Percentiles rank a stretch among this genome's conserved stretches.
These are phyloP conservation scores for Napeogenes inachia DNA, from an alignment of 2,888 invertebrate species.

Conservation along the genomic window DNA sequence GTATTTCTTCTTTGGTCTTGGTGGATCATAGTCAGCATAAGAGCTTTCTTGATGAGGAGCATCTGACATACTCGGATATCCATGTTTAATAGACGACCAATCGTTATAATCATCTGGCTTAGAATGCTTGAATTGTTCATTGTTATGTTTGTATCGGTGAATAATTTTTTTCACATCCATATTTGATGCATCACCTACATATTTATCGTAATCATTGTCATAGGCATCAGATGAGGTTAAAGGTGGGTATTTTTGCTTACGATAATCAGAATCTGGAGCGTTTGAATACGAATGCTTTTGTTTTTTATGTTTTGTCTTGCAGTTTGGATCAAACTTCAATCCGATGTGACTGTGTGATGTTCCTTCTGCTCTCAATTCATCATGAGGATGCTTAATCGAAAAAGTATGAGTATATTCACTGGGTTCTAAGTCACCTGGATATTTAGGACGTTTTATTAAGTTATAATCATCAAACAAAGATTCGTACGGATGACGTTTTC, in stretches of 20 bases:
- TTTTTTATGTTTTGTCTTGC: slow-evolving; percentile 62
- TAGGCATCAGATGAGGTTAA: slow-evolving; percentile 44
- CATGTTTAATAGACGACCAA: slow-evolving; percentile 41
- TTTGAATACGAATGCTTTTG: slow-evolving; percentile 50
- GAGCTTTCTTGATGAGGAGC: slow-evolving; percentile 46
- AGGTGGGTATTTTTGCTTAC: slow-evolving; percentile 50
- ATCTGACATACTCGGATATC: slow-evolving; percentile 52
- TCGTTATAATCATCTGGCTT: slow-evolving; percentile 48
- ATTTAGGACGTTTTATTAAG: slow-evolving; percentile 50
- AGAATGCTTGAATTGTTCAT: slow-evolving; percentile 42
- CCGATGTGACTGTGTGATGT: slow-evolving; percentile 60
- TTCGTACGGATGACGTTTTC: slow-evolving; percentile 49
- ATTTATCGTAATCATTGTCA: slow-evolving; percentile 57
- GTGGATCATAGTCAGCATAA: slow-evolving; percentile 51
- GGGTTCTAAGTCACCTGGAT: slow-evolving; percentile 54
- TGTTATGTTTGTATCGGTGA: slow-evolving; percentile 43
- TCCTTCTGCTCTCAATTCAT: slow-evolving; percentile 43
- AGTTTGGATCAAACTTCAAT: slow-evolving; percentile 58
- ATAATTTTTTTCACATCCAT: slow-evolving; percentile 53
- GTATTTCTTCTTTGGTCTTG: slow-evolving; percentile 57
- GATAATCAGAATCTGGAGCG: slow-evolving; percentile 48
- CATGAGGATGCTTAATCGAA: slow-evolving; percentile 60
- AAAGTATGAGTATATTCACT: slow-evolving; percentile 66
- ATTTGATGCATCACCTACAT: slow-evolving; percentile 46
- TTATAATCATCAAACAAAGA: slow-evolving; percentile 48